These are phyloP conservation scores for Hydropsyche tenuis DNA, from an alignment of 1,140 invertebrate genomes.

Conservation along the genomic window DNA sequence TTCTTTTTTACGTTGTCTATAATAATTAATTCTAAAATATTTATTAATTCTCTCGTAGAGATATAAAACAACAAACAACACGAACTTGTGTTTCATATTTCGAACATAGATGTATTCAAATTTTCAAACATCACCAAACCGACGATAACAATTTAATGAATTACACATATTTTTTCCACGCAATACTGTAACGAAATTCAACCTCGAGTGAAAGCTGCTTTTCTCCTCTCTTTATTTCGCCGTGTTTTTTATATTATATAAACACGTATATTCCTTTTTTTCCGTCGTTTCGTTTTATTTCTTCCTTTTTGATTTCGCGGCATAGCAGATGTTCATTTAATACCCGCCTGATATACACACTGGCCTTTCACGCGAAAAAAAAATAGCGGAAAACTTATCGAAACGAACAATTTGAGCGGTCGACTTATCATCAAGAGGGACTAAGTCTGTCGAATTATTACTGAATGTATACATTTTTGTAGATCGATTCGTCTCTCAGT, in stretches of 20 bases:
- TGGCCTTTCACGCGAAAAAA: not conserved
- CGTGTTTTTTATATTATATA: no score
- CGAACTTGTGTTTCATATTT: no score
- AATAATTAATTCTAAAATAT: no score
- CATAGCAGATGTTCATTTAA: slow-evolving; percentile 3
- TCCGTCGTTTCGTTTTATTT: not conserved
- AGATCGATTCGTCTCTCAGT: no score
- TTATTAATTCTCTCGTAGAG: no score
- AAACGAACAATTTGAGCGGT: not conserved
- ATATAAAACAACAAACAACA: no score
- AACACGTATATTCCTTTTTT: no score
- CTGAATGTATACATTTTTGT: no score
- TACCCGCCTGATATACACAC: not conserved
- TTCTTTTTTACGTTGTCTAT: no score
- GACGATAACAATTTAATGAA: not conserved
- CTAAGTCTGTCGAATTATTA: not conserved
- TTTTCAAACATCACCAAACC: not conserved
- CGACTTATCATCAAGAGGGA: not conserved
- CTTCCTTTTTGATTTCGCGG: slow-evolving; percentile 9
- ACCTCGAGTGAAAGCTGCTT: not conserved
- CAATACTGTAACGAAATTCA: not conserved
- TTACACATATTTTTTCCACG: not conserved
- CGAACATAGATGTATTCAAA: no score
- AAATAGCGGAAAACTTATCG: not conserved
- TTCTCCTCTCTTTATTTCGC: no score